These are phyloP conservation scores for Mus musculus DNA, from an alignment of 2,113 vertebrate genomes.

Conservation along the genomic window DNA sequence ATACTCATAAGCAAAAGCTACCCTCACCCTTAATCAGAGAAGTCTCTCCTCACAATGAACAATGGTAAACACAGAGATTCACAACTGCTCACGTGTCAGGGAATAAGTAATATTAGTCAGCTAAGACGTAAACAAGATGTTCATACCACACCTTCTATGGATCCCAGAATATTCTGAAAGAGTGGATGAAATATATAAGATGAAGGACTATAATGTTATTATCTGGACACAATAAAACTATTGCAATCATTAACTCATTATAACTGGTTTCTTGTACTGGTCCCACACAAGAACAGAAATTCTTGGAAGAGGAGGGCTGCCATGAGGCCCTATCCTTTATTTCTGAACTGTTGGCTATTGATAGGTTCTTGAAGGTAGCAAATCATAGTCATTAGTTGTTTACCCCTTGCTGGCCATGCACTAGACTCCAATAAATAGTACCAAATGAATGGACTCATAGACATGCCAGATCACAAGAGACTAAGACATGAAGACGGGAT, in stretches of 20 bases:
- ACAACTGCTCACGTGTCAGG: neutral
- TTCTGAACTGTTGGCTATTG: no score
- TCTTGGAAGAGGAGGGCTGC: no score
- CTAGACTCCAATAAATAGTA: neutral
- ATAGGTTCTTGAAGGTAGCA: neutral
- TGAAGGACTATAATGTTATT: neutral
- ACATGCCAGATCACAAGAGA: neutral
- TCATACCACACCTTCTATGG: neutral
- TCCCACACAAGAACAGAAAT: no score
- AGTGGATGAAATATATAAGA: no score
- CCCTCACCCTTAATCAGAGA: neutral
- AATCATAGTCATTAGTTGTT: neutral
- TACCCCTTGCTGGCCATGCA: neutral
- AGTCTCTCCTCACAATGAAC: neutral
- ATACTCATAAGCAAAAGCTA: neutral
- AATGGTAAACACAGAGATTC: neutral
- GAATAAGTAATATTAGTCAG: neutral
- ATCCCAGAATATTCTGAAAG: neutral
- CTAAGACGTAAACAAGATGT: neutral
- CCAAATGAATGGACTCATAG: neutral
- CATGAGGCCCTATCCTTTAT: no score
- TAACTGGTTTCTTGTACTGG: neutral
- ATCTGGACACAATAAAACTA: neutral
- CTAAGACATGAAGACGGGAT: neutral
- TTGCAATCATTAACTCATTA: neutral